A percentile compares a stretch with the other conserved stretches of the same genome.
Evolutionary conservation across 2,797 vertebrate genomes (phyloP).

Genomic region (Buphagus erythrorhynchus): DNA sequence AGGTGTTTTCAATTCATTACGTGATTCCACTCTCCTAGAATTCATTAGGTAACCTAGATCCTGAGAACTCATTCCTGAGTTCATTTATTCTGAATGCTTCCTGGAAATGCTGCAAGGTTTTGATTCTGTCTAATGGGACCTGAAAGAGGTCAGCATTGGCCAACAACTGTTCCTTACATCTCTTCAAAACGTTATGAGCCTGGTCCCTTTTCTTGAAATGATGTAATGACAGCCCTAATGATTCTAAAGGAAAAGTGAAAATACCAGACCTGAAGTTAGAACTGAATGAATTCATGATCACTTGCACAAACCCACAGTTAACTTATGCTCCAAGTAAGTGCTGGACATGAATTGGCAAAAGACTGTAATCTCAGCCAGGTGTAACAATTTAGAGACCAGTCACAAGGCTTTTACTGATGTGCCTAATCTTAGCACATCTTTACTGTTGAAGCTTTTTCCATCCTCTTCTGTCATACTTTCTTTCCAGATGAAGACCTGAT

Average conservation of each 20-base stretch:
- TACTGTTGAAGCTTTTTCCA: not conserved
- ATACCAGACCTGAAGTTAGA: slow-evolving; percentile 5
- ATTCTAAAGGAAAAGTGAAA: not conserved
- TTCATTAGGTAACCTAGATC: slow-evolving; percentile 61
- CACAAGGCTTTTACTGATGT: not conserved
- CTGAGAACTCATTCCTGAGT: slow-evolving; percentile 7
- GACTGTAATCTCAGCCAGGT: not conserved
- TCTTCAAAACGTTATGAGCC: slow-evolving; percentile 37
- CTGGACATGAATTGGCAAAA: not conserved
- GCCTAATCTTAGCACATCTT: slow-evolving; percentile 3
- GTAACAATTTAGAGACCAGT: not conserved
- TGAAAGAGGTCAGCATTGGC: slow-evolving; percentile 14
- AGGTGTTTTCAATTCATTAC: slow-evolving; percentile 57
- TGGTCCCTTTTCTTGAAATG: slow-evolving; percentile 52
- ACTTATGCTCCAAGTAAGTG: not conserved
- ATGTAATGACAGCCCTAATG: slow-evolving; percentile 1
- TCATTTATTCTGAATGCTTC: not conserved
- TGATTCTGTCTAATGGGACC: slow-evolving; percentile 17
- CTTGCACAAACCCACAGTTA: slow-evolving; percentile 8
- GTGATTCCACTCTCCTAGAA: slow-evolving; percentile 54
- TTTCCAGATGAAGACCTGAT: not conserved
- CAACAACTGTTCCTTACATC: not conserved
- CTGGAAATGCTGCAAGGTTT: slow-evolving; percentile 6
- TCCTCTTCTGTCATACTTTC: not conserved
- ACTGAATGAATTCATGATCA: not conserved